Percentiles rank a stretch among this genome's conserved stretches.
Evolutionary conservation across 2,113 vertebrate genomes (phyloP).

Genomic region (Ploceus nigricollis): DNA sequence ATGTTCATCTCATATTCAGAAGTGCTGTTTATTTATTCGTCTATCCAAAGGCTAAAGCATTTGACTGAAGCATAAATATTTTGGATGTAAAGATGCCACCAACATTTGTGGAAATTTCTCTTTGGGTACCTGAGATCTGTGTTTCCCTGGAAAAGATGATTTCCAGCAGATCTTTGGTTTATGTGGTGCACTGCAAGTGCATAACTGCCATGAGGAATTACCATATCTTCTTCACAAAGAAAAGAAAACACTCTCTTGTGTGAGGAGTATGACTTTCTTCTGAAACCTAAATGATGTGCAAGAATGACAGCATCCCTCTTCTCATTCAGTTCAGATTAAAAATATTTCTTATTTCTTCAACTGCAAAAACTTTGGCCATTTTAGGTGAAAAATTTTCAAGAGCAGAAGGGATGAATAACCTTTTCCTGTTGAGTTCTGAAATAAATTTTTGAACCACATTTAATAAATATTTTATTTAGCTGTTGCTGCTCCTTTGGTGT

Average conservation of each 20-base stretch:
- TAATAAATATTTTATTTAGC: constrained; percentile 4
- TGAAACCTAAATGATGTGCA: not conserved
- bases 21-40: not conserved
- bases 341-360: not conserved
- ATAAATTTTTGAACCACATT: not conserved
- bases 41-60: not conserved
- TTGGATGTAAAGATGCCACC: not conserved
- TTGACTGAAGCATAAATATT: not conserved
- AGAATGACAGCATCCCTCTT: not conserved
- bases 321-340: not conserved
- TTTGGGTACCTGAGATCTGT: not conserved
- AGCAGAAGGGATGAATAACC: not conserved
- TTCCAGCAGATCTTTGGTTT: not conserved
- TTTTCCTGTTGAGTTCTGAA: not conserved
- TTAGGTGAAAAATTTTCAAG: not conserved
- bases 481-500: not conserved
- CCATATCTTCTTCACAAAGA: not conserved
- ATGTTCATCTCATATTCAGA: not conserved
- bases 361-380: not conserved
- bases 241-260: not conserved
- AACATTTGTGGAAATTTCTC: not conserved
- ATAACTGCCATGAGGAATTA: not conserved
- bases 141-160: not conserved
- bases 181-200: fast-evolving
- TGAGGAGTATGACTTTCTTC: not conserved